Evolutionary conservation across 1,140 invertebrate genomes (phyloP).

Genomic region (Drosophila santomea): DNA sequence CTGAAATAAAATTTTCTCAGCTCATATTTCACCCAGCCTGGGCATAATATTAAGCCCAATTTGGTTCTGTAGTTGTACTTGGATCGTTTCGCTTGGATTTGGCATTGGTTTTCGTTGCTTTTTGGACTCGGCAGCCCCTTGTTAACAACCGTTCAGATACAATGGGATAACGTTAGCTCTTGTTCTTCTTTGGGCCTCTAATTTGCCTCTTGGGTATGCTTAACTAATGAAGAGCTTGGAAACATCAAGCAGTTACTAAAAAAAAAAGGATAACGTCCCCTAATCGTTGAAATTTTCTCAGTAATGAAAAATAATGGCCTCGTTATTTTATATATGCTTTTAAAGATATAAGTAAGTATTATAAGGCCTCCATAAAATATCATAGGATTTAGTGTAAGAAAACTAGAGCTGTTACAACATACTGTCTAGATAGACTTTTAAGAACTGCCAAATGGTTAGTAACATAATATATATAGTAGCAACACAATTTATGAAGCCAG

Average conservation of each 20-base stretch:
- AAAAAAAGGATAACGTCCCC: not conserved
- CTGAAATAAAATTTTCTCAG: conserved; percentile 79
- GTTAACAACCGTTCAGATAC: conserved; percentile 76
- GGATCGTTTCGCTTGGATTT: conserved; percentile 33
- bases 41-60: conserved; percentile 80
- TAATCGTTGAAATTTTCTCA: too few relatives aligned
- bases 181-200: conserved; percentile 49
- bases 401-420: too few relatives aligned
- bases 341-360: too few relatives aligned
- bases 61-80: conserved; percentile 63
- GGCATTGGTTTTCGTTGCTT: conserved; percentile 21
- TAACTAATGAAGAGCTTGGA: not conserved
- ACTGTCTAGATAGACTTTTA: too few relatives aligned
- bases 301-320: too few relatives aligned
- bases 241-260: not conserved
- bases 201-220: conserved; percentile 1
- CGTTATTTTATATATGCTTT: too few relatives aligned
- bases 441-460: too few relatives aligned
- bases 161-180: conserved; percentile 72
- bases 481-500: too few relatives aligned
- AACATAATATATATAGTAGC: too few relatives aligned
- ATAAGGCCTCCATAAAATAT: too few relatives aligned
- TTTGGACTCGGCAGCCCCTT: conserved; percentile 64
- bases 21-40: conserved; percentile 74
- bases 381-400: too few relatives aligned